Evolutionary conservation across 2,797 vertebrate genomes (phyloP).

Genomic region (Apogon talboti): DNA sequence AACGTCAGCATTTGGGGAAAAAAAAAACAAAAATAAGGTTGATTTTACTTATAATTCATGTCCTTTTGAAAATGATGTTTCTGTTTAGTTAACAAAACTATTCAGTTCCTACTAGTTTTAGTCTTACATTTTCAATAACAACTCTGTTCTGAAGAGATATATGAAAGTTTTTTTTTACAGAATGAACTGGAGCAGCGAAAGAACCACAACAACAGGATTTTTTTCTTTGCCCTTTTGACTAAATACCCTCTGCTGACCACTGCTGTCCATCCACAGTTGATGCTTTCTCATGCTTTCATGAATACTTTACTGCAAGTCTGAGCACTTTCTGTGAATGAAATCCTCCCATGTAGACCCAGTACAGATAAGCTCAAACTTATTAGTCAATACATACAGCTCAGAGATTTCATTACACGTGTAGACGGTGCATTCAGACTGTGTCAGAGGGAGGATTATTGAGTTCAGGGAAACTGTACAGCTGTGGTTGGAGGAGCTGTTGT

Average conservation of each 20-base stretch:
- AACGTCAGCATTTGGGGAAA: no score
- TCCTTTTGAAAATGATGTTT: no score
- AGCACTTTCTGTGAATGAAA: neutral
- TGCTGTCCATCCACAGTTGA: neutral
- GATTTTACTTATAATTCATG: no score
- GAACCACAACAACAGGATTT: neutral
- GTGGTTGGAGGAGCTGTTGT: neutral
- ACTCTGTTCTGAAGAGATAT: neutral
- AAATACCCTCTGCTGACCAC: slow-evolving; percentile 10
- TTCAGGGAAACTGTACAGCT: neutral
- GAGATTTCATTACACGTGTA: neutral
- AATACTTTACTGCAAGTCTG: neutral
- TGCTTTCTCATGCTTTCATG: neutral
- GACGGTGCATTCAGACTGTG: neutral
- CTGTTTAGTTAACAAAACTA: no score
- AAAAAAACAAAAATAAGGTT: no score
- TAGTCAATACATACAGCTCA: neutral
- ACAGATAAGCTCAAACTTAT: neutral
- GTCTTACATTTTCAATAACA: no score
- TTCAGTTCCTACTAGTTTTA: no score
- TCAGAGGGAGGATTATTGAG: neutral
- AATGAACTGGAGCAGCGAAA: neutral
- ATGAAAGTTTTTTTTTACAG: neutral
- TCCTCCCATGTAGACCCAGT: neutral
- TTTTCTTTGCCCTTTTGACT: slow-evolving; percentile 13